These are phyloP conservation scores for Halictus quadricinctus DNA, from an alignment of 2,888 invertebrate genomes.

Conservation along the genomic window DNA sequence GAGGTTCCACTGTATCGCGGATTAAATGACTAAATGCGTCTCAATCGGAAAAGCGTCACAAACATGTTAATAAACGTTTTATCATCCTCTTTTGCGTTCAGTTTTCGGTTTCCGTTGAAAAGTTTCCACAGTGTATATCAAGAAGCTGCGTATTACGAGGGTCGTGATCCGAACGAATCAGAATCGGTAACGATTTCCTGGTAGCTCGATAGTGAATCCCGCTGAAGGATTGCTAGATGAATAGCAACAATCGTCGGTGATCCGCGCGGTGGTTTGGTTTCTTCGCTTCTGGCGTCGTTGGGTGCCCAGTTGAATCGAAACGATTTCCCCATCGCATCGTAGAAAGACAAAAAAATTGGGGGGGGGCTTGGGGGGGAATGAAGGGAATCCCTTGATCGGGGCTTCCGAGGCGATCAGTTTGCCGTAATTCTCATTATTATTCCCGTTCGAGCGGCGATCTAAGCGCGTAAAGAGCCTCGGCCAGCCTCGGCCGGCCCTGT, in stretches of 20 bases:
- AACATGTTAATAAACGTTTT: no score
- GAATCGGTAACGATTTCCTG: neutral
- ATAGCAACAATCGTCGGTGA: neutral
- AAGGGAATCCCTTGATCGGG: constrained; percentile 3
- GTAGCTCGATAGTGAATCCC: neutral
- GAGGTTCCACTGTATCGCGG: no score
- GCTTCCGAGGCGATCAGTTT: constrained; percentile 29
- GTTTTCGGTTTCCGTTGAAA: no score
- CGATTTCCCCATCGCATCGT: neutral
- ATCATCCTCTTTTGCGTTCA: no score
- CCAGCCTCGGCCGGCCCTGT: constrained; percentile 26
- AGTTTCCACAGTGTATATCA: no score
- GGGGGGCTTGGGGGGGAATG: no score
- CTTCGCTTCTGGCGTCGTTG: neutral
- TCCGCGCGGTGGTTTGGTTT: neutral
- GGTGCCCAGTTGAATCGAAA: neutral
- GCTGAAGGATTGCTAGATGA: neutral
- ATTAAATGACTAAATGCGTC: no score
- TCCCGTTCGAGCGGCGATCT: constrained; percentile 52
- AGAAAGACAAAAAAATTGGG: no score
- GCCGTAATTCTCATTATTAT: constrained; percentile 74
- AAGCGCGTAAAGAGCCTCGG: constrained; percentile 54
- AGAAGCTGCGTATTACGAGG: no score
- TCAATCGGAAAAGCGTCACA: no score
- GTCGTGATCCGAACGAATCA: no score